Evolutionary conservation across 2,797 vertebrate genomes (phyloP), one percentile per base, ranked within the genome.

Genomic region (Sebastes reedi): DNA sequence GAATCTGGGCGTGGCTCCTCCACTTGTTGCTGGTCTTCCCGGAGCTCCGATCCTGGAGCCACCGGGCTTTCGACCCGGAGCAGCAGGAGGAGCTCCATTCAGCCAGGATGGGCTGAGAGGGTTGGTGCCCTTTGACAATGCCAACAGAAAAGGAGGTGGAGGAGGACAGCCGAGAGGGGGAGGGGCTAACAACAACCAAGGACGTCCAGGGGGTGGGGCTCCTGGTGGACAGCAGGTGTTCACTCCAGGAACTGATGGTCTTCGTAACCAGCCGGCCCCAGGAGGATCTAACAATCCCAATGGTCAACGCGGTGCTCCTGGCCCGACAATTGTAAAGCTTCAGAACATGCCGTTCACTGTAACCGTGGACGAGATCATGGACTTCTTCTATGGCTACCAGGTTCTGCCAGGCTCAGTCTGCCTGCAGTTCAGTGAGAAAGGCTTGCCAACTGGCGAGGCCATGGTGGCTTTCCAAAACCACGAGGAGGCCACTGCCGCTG

Each of bases 331-430:
- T 83, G 99, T 99, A 79, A 98, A 98, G 95, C 97, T 99, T 71
- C 98, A 99, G 83, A 99, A 99, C 91, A 99, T 99, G 98, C 99
- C 99, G 18, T 99, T 99, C 88, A 99, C 98, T 67, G 98, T 99
- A 77, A 98, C 98, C 0, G 97, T 98, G 76, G 99, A 99, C 89
- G 99, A 99, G 93, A 99, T 99, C 87, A 94, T 99, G 94, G 99
- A 99, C 97, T 99, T 99, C 91, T 99, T 99, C 91, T 99, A 99
- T 74, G 99, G 99, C 60, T 99, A 99, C 90, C 97, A 99, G 89
- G 98, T 99, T 83, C 96, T 99, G 80, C 98, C 96, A 69, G 97
- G 98, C 77, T 99, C 99, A 12, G 97, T 99, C 29, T 99, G 98
- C 91, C 96, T 99, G 90, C 99, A 99, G 89, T 99, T 97, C 88